Conservation (phyloP, 2,888 invertebrate genomes). For the Stenoptilia bipunctidactyla region DNA sequence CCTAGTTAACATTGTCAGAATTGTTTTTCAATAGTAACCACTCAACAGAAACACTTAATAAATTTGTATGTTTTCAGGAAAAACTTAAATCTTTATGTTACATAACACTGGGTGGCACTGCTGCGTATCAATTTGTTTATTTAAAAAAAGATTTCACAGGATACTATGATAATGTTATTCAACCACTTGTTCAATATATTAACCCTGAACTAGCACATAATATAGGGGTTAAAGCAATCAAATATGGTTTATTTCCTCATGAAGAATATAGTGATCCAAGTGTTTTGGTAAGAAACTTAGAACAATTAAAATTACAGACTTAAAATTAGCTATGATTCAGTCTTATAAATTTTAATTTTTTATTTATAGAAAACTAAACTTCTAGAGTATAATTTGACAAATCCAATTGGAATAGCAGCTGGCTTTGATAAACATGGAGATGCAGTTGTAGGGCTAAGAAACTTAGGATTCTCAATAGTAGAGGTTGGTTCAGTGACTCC, state of each 20-base stretch:
- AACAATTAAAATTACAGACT: too few species aligned
- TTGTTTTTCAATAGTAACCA: not conserved
- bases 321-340: too few species aligned
- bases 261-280: slow-evolving; percentile 72
- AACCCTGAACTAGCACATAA: slow-evolving; percentile 89
- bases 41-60: too few species aligned
- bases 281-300: slow-evolving; percentile 76
- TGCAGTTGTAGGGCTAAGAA: slow-evolving; percentile 83
- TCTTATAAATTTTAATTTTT: too few species aligned
- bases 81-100: slow-evolving; percentile 77
- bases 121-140: slow-evolving; percentile 76
- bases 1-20: not conserved
- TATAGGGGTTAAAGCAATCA: slow-evolving; percentile 80
- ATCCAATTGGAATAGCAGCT: slow-evolving; percentile 97
- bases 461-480: slow-evolving; percentile 93
- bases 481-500: slow-evolving; percentile 98
- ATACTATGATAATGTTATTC: slow-evolving; percentile 80
- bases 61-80: slow-evolving; percentile 51
- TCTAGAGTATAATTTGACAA: slow-evolving; percentile 79
- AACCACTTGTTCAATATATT: slow-evolving; percentile 78
- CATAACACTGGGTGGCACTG: slow-evolving; percentile 75
- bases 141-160: slow-evolving; percentile 82
- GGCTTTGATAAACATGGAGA: slow-evolving; percentile 99
- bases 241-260: slow-evolving; percentile 80
- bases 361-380: slow-evolving; percentile 76